Percentiles rank a stretch among this genome's conserved stretches.
Evolutionary conservation across 2,888 invertebrate genomes (phyloP).

Genomic region (Pyrocoelia pectoralis): DNA sequence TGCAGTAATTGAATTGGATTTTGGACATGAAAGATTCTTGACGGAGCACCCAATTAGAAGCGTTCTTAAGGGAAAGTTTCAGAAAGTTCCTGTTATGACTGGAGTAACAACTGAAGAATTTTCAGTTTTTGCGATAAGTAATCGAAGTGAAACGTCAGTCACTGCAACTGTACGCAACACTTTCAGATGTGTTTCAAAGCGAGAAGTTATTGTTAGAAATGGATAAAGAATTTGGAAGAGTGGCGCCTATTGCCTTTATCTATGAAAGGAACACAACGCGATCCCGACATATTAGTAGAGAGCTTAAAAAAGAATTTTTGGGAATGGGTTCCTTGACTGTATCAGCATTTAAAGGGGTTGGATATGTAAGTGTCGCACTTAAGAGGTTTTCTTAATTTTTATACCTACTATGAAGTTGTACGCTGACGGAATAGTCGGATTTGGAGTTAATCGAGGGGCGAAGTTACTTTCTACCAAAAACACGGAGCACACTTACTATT

Average conservation of each 20-base stretch:
- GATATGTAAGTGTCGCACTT: conserved; percentile 52
- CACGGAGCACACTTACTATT: neutral
- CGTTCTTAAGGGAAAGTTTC: conserved; percentile 64
- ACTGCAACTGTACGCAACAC: conserved; percentile 65
- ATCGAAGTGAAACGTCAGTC: conserved; percentile 47
- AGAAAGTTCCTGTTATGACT: conserved; percentile 69
- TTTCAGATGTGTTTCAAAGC: too few species aligned
- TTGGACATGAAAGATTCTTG: conserved; percentile 71
- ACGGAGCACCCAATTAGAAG: conserved; percentile 65
- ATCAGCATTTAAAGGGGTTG: conserved; percentile 55
- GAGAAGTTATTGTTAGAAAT: conserved; percentile 63
- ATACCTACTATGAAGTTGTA: conserved; percentile 61
- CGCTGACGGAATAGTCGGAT: conserved; percentile 68
- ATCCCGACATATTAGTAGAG: conserved; percentile 62
- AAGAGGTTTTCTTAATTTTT: neutral
- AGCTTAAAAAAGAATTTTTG: conserved; percentile 63
- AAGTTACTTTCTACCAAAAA: conserved; percentile 62
- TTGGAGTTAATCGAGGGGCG: conserved; percentile 67
- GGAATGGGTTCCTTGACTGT: conserved; percentile 57
- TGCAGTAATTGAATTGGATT: conserved; percentile 71
- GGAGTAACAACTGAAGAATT: conserved; percentile 73
- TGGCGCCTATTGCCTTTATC: conserved; percentile 72
- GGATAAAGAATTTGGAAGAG: conserved; percentile 67
- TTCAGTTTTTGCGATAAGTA: conserved; percentile 67
- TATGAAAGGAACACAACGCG: conserved; percentile 66